Percentiles rank a stretch among this genome's conserved stretches.
phyloP scores from a whole-genome alignment of 2,888 invertebrate genomes.

The Dusona sp. region DNA sequence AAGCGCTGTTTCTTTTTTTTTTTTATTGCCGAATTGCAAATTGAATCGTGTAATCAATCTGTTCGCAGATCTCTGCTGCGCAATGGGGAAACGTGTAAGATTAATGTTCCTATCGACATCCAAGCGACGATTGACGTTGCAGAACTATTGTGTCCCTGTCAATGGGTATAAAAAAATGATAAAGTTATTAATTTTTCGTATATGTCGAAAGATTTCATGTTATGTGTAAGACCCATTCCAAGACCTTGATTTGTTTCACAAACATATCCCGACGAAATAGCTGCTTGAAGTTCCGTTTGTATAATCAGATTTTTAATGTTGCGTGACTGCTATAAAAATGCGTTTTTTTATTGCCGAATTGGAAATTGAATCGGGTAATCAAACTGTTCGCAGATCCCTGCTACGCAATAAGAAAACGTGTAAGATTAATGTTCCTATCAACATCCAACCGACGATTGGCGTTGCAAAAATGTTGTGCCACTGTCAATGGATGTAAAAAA shows the following conservation, averaged over 20 bases:
- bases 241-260: not conserved
- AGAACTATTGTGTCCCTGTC: not conserved
- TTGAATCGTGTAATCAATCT: conserved; percentile 66
- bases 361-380: conserved; percentile 69
- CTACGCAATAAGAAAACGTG: not conserved
- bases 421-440: conserved; percentile 26
- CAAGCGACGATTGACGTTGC: conserved; percentile 1
- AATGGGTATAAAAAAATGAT: not conserved
- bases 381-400: conserved; percentile 46
- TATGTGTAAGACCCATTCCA: not conserved
- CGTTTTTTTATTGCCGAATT: conserved; percentile 63
- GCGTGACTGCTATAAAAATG: not conserved
- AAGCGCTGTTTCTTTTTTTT: conserved; percentile 14
- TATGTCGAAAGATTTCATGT: not conserved
- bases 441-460: conserved; percentile 17
- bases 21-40: conserved; percentile 72
- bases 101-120: conserved; percentile 30
- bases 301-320: not conserved
- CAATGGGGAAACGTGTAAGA: not conserved
- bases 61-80: conserved; percentile 23
- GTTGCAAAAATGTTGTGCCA: not conserved
- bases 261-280: not conserved
- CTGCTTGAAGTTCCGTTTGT: not conserved
- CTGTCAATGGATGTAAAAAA: not conserved
- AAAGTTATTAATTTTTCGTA: not conserved